Evolutionary conservation across 64 coral and sea anemone genomes (phyloP), one percentile per base, ranked within the genome.

Genomic region (Actinia tenebrosa): DNA sequence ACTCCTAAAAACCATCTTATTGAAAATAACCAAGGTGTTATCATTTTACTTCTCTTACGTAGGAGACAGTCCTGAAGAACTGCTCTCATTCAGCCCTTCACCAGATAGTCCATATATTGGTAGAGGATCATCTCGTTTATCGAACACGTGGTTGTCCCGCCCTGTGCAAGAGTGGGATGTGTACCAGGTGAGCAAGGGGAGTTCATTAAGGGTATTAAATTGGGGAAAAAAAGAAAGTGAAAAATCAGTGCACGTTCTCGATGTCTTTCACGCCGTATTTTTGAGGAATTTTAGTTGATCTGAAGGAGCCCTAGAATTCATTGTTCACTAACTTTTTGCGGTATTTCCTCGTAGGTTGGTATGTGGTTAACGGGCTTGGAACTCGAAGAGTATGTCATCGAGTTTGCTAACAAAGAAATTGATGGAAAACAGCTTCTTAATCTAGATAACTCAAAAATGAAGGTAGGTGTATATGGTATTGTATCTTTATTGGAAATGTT

Each of bases 391-490:
- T 91, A 88, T 20, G 79, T 64, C 4, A 87, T 77, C 10, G 83
- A 90, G 53, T 94, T 94, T 84, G 26, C 55, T 30, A 91, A 87
- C 10, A 90, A 88, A 61, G 86, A 88, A 10, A 94, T 94, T 55
- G 93, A 94, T 85, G 93, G 93, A 6, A 94, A 88, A 42, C 88
- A 94, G 81, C 62, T 94, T 13, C 56, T 91, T 9, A 88, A 80
- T 11, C 80, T 94, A 9, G 93, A 94, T 85, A 87, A 64, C 68
- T 87, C 88, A 44, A 94, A 75, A 71, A 86, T 94, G 63, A 94
- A 94, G 93, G 93, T 91, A 87, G 18, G 25, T 16, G 23, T 37
- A 37, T 37, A 37, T 20, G 22, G 63, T 66, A 66, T 13, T 66
- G 22, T 8, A 37, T 22, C 18, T 50, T 50, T 5, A 50, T 8